Evolutionary conservation across 2,797 vertebrate species (phyloP).

Genomic region (Mormyrops boulengeri): DNA sequence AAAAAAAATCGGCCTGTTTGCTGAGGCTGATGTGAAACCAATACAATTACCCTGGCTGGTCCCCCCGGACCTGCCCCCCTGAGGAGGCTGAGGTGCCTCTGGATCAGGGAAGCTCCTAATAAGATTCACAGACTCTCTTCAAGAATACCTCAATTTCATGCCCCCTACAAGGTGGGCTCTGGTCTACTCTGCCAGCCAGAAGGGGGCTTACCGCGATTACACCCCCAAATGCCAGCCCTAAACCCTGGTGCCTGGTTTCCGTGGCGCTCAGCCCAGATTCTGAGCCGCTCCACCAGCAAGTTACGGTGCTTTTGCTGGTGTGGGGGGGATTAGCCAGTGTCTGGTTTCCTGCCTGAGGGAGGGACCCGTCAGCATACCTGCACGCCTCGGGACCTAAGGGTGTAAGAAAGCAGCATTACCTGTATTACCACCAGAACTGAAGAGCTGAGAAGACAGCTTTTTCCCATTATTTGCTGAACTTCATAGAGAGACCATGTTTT

Average conservation of each 20-base stretch:
- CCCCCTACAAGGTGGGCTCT: slow-evolving; percentile 46
- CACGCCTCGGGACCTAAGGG: background rate
- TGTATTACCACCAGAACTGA: background rate
- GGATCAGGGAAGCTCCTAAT: slow-evolving; percentile 51
- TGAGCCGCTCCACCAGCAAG: background rate
- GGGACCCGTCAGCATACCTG: background rate
- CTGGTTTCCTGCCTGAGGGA: background rate
- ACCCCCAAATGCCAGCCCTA: slow-evolving; percentile 48
- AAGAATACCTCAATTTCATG: slow-evolving; percentile 49
- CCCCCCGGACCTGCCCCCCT: slow-evolving; percentile 34
- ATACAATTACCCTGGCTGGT: slow-evolving; percentile 56
- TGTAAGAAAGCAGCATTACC: background rate
- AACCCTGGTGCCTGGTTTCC: background rate
- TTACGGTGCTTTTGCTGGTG: background rate
- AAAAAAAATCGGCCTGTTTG: slow-evolving; percentile 41
- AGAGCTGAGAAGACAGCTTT: background rate
- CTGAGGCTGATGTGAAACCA: slow-evolving; percentile 62
- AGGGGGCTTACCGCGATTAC: slow-evolving; percentile 53
- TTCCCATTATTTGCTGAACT: background rate
- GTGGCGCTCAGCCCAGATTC: background rate
- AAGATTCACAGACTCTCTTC: slow-evolving; percentile 52
- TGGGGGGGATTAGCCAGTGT: background rate
- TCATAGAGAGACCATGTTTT: background rate
- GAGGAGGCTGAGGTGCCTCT: slow-evolving; percentile 43
- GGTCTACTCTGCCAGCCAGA: slow-evolving; percentile 35